Evolutionary conservation across 2,888 invertebrate genomes (phyloP).

Genomic region (Timandra comae): DNA sequence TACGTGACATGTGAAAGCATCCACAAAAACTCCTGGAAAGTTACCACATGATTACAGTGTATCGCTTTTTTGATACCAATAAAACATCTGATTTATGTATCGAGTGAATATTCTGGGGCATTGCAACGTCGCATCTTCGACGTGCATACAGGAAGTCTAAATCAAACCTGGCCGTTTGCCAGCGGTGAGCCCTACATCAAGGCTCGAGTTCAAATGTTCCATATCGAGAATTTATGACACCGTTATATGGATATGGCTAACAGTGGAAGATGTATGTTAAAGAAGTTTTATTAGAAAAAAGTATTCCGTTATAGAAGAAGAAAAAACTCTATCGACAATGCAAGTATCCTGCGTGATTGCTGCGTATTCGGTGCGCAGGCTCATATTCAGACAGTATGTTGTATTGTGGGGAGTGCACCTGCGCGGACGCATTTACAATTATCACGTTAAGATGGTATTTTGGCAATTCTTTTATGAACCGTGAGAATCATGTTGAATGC

Average conservation of each 20-base stretch:
- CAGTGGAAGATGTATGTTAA: not conserved
- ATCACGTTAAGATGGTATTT: slow-evolving; percentile 37
- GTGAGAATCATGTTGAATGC: slow-evolving; percentile 42
- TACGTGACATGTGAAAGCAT: slow-evolving; percentile 27
- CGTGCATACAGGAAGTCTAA: slow-evolving; percentile 18
- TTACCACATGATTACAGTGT: not conserved
- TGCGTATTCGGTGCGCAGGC: slow-evolving; percentile 19
- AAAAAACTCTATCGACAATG: slow-evolving; percentile 34
- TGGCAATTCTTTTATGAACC: slow-evolving; percentile 42
- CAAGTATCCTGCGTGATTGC: slow-evolving; percentile 45
- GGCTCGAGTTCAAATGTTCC: not conserved
- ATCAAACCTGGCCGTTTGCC: slow-evolving; percentile 16
- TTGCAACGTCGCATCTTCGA: slow-evolving; percentile 2
- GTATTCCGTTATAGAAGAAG: slow-evolving; percentile 40
- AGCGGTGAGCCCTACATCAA: slow-evolving; percentile 5
- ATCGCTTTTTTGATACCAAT: not conserved
- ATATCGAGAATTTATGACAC: slow-evolving; percentile 9
- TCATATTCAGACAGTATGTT: slow-evolving; percentile 21
- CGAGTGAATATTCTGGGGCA: slow-evolving; percentile 9
- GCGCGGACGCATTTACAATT: slow-evolving; percentile 38
- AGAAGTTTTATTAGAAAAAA: slow-evolving; percentile 2
- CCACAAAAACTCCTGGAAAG: slow-evolving; percentile 2
- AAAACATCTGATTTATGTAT: not conserved
- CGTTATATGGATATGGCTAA: slow-evolving; percentile 4
- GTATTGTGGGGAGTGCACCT: slow-evolving; percentile 44